These are phyloP conservation scores for Aplochiton taeniatus DNA, from an alignment of 2,797 vertebrate genomes.

Conservation along the genomic window DNA sequence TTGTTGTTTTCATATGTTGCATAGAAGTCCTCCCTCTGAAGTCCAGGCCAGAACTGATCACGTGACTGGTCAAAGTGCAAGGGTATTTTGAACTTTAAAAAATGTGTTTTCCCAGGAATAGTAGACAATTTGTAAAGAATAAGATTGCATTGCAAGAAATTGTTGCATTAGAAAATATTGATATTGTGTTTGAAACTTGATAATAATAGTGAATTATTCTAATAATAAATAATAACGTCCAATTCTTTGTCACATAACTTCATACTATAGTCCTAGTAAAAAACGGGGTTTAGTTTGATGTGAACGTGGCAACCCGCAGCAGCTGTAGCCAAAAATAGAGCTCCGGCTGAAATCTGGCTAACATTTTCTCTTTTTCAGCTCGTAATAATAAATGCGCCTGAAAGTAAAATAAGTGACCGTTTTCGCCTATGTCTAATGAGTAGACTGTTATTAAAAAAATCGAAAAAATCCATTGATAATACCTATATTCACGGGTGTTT, in stretches of 20 bases:
- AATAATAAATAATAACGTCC: no score
- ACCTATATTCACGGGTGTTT: slow-evolving; percentile 8
- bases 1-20: background rate
- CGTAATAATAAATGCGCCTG: slow-evolving; percentile 17
- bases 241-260: no score
- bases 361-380: slow-evolving; percentile 1
- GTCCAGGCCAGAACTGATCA: slow-evolving; percentile 32
- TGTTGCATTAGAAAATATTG: no score
- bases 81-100: slow-evolving; percentile 1
- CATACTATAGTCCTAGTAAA: no score
- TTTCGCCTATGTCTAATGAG: no score
- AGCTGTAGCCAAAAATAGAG: slow-evolving; percentile 10
- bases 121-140: background rate
- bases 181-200: no score
- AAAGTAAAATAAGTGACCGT: background rate
- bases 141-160: no score
- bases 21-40: no score
- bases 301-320: slow-evolving; percentile 28
- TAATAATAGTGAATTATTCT: no score
- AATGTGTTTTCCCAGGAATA: background rate
- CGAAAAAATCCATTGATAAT: background rate
- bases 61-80: slow-evolving; percentile 69
- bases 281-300: no score
- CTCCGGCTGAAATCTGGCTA: slow-evolving; percentile 23
- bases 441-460: no score